Conservation (phyloP, 2,888 invertebrate genomes). For the Parnassius glacialis region DNA sequence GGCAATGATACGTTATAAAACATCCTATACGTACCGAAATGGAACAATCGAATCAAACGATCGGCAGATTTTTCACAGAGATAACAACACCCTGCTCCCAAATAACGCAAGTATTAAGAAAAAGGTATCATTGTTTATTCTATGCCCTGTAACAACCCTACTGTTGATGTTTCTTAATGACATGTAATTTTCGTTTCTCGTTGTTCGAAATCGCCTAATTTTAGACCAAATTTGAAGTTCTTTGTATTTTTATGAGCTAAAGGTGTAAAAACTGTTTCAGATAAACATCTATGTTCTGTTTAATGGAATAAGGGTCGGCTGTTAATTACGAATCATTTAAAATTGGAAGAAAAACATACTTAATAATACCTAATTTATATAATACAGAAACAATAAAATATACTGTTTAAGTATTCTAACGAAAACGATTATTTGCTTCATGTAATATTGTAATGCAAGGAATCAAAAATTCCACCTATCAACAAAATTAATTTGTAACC, state of each 20-base stretch:
- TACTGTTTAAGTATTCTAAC: neutral
- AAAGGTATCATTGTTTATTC: slow-evolving; percentile 76
- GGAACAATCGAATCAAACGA: slow-evolving; percentile 62
- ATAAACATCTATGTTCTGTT: slow-evolving; percentile 32
- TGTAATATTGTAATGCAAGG: slow-evolving; percentile 4
- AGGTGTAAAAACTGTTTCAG: slow-evolving; percentile 42
- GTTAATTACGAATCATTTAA: slow-evolving; percentile 11
- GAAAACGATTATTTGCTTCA: too few relatives aligned
- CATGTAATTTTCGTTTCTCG: slow-evolving; percentile 73
- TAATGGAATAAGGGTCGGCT: slow-evolving; percentile 1
- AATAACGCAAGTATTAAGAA: slow-evolving; percentile 70
- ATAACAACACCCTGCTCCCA: slow-evolving; percentile 61
- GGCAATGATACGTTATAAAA: neutral
- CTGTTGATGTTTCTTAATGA: slow-evolving; percentile 78
- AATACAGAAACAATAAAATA: neutral
- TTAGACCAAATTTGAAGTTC: slow-evolving; percentile 58
- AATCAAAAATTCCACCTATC: slow-evolving; percentile 13
- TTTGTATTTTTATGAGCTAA: slow-evolving; percentile 58
- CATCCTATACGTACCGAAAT: slow-evolving; percentile 46
- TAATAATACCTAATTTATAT: neutral
- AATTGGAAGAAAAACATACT: slow-evolving; percentile 4
- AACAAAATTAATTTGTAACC: slow-evolving; percentile 24
- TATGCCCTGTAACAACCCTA: slow-evolving; percentile 73
- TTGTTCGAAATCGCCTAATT: slow-evolving; percentile 70
- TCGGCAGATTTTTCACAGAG: slow-evolving; percentile 56